Evolutionary conservation across 1,140 invertebrate species (phyloP).

Genomic region (Semibalanus balanoides): DNA sequence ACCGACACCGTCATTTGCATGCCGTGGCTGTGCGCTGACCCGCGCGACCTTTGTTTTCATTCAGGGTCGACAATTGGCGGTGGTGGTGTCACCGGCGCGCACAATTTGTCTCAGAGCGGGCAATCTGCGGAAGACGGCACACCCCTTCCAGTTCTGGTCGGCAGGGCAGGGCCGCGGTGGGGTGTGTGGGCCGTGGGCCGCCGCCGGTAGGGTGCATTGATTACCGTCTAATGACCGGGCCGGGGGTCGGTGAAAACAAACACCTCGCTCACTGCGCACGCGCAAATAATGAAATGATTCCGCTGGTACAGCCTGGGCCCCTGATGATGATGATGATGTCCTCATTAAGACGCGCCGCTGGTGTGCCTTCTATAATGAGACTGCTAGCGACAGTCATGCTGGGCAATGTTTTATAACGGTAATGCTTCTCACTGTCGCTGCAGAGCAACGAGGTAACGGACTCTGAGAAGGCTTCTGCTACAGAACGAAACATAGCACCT

Average conservation of each 20-base stretch:
- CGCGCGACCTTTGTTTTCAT: not conserved
- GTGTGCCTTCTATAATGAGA: no score
- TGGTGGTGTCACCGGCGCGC: not conserved
- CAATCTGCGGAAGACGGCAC: not conserved
- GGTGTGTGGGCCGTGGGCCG: not conserved
- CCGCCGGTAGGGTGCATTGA: not conserved
- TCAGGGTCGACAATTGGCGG: not conserved
- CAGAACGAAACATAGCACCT: no score
- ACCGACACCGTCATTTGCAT: not conserved
- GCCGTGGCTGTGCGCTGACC: not conserved
- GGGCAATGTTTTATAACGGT: no score
- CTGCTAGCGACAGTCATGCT: no score
- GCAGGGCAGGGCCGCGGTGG: no score
- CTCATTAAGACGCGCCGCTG: no score
- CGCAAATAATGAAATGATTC: not conserved
- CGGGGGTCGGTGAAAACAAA: not conserved
- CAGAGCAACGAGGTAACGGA: no score
- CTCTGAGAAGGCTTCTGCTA: no score
- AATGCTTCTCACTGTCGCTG: no score
- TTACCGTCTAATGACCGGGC: not conserved
- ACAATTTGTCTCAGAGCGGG: not conserved
- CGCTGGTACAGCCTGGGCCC: no score
- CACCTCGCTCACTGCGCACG: not conserved
- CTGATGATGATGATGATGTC: constrained; percentile 1
- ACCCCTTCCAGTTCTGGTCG: no score